These are phyloP conservation scores for Beroe ovata DNA, from an alignment of 37 sponge, comb jelly and placozoan species.

Conservation along the genomic window DNA sequence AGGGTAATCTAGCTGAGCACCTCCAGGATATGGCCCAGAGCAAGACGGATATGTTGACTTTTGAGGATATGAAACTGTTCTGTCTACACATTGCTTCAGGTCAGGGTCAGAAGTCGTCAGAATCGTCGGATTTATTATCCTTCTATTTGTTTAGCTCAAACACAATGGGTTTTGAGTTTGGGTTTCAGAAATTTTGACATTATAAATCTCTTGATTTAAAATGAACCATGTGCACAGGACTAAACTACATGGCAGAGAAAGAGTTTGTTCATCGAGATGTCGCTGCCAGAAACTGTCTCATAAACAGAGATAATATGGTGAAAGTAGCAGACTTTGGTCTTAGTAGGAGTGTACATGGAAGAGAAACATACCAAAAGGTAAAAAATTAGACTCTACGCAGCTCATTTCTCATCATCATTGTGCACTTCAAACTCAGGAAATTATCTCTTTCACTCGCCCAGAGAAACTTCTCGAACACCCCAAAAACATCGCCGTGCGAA, in stretches of 20 bases:
- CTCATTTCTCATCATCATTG: not conserved
- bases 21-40: conserved; percentile 60
- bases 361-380: conserved; percentile 65
- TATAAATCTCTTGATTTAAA: too few species aligned
- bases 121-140: too few species aligned
- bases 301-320: not conserved
- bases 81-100: conserved; percentile 57
- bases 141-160: too few species aligned
- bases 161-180: too few species aligned
- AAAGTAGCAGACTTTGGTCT: conserved; percentile 62
- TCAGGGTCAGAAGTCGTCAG: too few species aligned
- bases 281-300: conserved; percentile 60
- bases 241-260: conserved; percentile 61
- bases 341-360: conserved; percentile 52
- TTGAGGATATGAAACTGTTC: not conserved
- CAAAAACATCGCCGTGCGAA: too few species aligned
- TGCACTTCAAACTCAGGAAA: not conserved
- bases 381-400: too few species aligned
- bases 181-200: too few species aligned
- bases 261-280: conserved; percentile 54
- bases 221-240: conserved; percentile 26
- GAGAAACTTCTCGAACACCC: too few species aligned
- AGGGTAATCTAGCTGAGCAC: conserved; percentile 58
- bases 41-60: conserved; percentile 34
- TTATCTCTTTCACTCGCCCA: too few species aligned